Base-by-base conservation (phyloP, 2,797 vertebrate genomes). In the Uromys caudimaculatus region DNA sequence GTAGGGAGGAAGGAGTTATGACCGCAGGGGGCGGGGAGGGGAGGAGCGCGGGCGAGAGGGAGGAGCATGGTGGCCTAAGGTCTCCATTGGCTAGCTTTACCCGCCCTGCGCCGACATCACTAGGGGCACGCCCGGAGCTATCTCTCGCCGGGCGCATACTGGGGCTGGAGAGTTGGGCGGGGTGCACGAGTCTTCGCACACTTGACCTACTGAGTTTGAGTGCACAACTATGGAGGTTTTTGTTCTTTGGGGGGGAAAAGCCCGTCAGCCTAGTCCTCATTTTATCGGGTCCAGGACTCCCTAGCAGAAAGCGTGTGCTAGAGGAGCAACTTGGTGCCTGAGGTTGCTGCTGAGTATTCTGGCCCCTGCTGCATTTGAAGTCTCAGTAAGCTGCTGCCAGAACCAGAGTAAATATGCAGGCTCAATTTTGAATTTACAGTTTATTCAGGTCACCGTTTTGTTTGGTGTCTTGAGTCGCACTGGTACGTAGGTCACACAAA, bases 221-320 rank as follows among this genome's bases (percentile, higher is more conserved):
- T 32, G 56, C 58, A 41, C 3, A 5, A 9, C 50, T 58, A 1
- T 56, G n/a, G 64, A 47, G 0, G 44, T 29, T 93, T 95, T 84
- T 76, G 94, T 91, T 91, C 82, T 73, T 32, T 9, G 0, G 52
- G 90, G 84, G 94, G 3, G 3, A 93, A 93, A 94, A 97, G 96
- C 86, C 92, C 75, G 77, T 54, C 79, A 84, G 78, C 69, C 38
- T 54, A 86, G 93, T 16, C 38, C 50, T 17, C 10, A 86, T 76
- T 77, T 44, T 54, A 54, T 69, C 92, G 79, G 93, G 95, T 94
- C 56, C 83, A 7, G 17, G 44, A 24, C 84, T 58, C 12, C 2
- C 8, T 13, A 10, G 1, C 2, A 1, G 24, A n/a, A 67, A 71
- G 71, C 24, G 17, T 9, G 21, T 14, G 77, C 44, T 3, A 10